phyloP scores from a whole-genome alignment of 2,888 invertebrate species.

The Drosophila nr. perissopoda region DNA sequence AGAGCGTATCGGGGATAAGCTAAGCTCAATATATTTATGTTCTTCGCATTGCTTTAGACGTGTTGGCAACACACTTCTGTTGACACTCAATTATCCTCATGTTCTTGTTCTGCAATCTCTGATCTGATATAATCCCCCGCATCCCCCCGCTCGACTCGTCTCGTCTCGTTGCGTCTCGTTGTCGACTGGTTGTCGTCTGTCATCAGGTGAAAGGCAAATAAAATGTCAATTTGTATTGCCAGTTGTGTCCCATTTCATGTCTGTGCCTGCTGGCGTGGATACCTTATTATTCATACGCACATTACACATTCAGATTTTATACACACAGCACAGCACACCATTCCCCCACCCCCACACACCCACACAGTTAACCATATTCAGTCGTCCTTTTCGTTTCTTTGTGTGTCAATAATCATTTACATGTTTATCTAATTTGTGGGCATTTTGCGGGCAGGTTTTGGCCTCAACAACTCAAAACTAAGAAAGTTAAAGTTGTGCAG shows the following conservation, averaged over 20 bases:
- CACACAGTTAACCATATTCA: neutral
- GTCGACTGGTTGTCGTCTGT: constrained; percentile 61
- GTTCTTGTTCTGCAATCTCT: constrained; percentile 34
- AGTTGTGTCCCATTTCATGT: constrained; percentile 70
- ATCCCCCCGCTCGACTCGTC: neutral
- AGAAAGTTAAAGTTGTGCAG: constrained; percentile 34
- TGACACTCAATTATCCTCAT: constrained; percentile 48
- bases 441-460: constrained; percentile 36
- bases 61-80: constrained; percentile 24
- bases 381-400: constrained; percentile 49
- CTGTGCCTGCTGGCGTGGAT: constrained; percentile 29
- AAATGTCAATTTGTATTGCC: constrained; percentile 79
- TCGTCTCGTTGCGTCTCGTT: neutral
- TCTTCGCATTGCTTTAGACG: constrained; percentile 33
- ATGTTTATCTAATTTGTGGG: constrained; percentile 77
- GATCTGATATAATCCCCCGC: constrained; percentile 1
- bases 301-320: constrained; percentile 74
- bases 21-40: constrained; percentile 45
- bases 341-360: neutral
- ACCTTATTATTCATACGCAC: constrained; percentile 75
- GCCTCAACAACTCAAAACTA: constrained; percentile 25
- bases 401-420: constrained; percentile 75
- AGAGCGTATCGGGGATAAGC: constrained; percentile 25
- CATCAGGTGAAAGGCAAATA: constrained; percentile 79
- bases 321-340: constrained; percentile 12